A percentile compares a stretch with the other conserved stretches of the same genome.
These are phyloP conservation scores for Eciton burchellii DNA, from an alignment of 1,140 invertebrate species.

Conservation along the genomic window DNA sequence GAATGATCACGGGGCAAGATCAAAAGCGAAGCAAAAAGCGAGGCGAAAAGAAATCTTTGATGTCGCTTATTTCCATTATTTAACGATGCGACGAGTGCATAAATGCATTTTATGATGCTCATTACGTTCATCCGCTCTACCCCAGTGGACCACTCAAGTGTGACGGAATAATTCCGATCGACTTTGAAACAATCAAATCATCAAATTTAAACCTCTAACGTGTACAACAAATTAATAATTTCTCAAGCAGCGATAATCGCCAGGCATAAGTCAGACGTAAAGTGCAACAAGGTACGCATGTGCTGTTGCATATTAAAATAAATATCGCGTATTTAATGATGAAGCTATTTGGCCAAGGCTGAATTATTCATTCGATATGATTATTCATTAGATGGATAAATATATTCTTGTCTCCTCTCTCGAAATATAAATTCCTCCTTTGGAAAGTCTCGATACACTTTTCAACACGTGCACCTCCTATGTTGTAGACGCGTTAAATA, in stretches of 20 bases:
- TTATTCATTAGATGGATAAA: slow-evolving; percentile 21
- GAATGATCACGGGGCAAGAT: not conserved
- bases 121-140: slow-evolving; percentile 50
- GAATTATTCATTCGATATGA: slow-evolving; percentile 18
- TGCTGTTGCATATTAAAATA: not conserved
- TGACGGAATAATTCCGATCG: slow-evolving; percentile 47
- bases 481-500: not conserved
- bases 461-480: not conserved
- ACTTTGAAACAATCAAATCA: slow-evolving; percentile 36
- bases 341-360: not conserved
- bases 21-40: not conserved
- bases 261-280: slow-evolving; percentile 22
- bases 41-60: slow-evolving; percentile 24
- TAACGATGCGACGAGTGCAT: slow-evolving; percentile 41
- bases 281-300: not conserved
- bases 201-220: slow-evolving; percentile 31
- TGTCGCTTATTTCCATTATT: slow-evolving; percentile 47
- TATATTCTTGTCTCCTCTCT: not conserved
- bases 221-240: slow-evolving; percentile 47
- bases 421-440: not conserved
- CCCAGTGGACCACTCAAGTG: slow-evolving; percentile 28
- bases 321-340: slow-evolving; percentile 16
- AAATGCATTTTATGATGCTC: slow-evolving; percentile 43
- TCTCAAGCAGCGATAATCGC: slow-evolving; percentile 32
- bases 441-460: not conserved